Base-by-base conservation (phyloP, 2,113 vertebrate species). In the Theropithecus gelada region DNA sequence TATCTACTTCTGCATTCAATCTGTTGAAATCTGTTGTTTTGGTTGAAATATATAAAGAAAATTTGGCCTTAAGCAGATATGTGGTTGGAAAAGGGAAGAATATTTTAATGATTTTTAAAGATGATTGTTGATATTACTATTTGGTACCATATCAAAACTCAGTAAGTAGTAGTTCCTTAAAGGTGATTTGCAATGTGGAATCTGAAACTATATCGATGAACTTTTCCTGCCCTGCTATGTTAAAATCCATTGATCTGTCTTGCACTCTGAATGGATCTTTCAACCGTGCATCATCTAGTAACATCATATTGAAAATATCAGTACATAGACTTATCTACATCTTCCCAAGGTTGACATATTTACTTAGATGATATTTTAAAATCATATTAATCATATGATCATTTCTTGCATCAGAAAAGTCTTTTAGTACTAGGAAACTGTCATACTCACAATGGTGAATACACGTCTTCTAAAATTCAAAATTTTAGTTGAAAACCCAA, bases 21-120 rank as follows among this genome's bases (percentile, higher is more conserved):
- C 85, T 94, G 89, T 83, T 90, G 48, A 45, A 79, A 87, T 66
- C 70, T 84, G 73, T n/a, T 89, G 13, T 85, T 96, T 89, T 93
- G 43, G 66, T 82, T 92, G 73, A 91, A 52, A 43, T 92, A 82
- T 25, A 81, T 61, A 75, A 78, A 90, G 64, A 93, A 91, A 96
- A 93, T 35, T 76, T 95, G 78, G 48, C 25, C 52, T 92, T 76
- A 14, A 20, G 66, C 32, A 78, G 79, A 70, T 48, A 86, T 1
- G 3, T 43, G 57, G 57, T 23, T 84, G 38, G 32, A 90, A 57
- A 92, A 82, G 32, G 35, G 45, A 87, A 12, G n/a, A n/a, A n/a
- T 72, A 57, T 86, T 70, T 94, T 78, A 92, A 78, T 38, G 75
- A 25, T 50, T 89, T 93, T 96, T n/a, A 3, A 59, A 75, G 59